Percentiles rank a stretch among this genome's conserved stretches.
phyloP scores from a whole-genome alignment of 1,140 invertebrate genomes.

The Trachymyrmex septentrionalis region DNA sequence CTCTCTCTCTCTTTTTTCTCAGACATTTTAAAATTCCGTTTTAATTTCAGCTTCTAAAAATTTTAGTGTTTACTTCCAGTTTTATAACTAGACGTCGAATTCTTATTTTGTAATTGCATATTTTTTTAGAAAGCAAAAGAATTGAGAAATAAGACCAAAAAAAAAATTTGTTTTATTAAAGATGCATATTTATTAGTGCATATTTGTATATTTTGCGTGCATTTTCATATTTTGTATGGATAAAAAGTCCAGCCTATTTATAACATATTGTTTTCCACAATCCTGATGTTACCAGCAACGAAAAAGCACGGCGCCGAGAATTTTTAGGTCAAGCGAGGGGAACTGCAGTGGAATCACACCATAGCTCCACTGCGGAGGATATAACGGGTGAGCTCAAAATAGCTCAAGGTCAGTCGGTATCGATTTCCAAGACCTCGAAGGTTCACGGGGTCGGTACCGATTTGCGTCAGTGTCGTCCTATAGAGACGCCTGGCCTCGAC shows the following conservation, averaged over 20 bases:
- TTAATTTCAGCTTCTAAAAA: background rate
- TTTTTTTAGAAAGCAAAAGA: too few species aligned
- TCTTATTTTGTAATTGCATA: too few species aligned
- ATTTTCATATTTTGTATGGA: too few species aligned
- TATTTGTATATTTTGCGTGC: too few species aligned
- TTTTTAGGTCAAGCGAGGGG: slow-evolving; percentile 52
- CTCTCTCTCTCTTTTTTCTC: background rate
- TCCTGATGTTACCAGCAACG: background rate
- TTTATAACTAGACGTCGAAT: background rate
- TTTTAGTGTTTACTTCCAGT: background rate
- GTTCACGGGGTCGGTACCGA: slow-evolving; percentile 75
- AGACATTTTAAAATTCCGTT: background rate
- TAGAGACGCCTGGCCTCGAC: slow-evolving; percentile 65
- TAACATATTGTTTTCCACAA: background rate
- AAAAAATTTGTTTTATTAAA: too few species aligned
- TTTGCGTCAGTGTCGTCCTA: slow-evolving; percentile 74
- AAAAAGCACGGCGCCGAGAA: slow-evolving; percentile 4
- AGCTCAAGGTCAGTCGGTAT: slow-evolving; percentile 81
- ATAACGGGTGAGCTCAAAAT: slow-evolving; percentile 75
- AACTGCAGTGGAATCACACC: slow-evolving; percentile 59
- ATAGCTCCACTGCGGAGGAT: slow-evolving; percentile 65
- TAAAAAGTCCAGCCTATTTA: too few species aligned
- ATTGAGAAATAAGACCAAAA: too few species aligned
- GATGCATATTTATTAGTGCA: too few species aligned
- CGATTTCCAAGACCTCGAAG: slow-evolving; percentile 76